A percentile compares a stretch with the other conserved stretches of the same genome.
Evolutionary conservation across 2,888 invertebrate species (phyloP).

Genomic region (Aleiodes alternator): DNA sequence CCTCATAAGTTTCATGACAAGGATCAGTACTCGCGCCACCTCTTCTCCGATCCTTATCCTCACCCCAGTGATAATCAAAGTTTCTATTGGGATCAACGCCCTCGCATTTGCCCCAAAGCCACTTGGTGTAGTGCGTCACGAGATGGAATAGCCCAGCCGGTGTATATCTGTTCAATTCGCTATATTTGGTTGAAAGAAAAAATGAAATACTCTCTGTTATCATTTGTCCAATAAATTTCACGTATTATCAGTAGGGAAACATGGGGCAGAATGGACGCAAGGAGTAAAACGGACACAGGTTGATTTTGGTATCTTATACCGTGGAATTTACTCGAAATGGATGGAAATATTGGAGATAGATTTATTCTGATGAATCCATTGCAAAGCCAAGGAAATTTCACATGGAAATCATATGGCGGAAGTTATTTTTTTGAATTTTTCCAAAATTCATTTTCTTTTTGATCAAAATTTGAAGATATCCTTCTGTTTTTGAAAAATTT

Average conservation of each 20-base stretch:
- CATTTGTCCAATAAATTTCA: neutral
- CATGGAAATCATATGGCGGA: too few relatives aligned
- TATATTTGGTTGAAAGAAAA: neutral
- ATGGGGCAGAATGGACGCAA: too few relatives aligned
- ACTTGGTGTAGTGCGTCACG: conserved; percentile 74
- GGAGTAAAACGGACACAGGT: too few relatives aligned
- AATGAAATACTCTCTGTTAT: neutral
- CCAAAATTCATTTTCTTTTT: too few relatives aligned
- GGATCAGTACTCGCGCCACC: conserved; percentile 82
- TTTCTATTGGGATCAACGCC: conserved; percentile 89
- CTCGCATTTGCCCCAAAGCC: conserved; percentile 80
- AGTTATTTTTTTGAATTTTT: too few relatives aligned
- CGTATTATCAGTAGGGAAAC: neutral
- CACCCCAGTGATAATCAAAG: conserved; percentile 86
- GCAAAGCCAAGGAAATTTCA: too few relatives aligned
- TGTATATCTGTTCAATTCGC: conserved; percentile 53
- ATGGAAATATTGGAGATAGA: too few relatives aligned
- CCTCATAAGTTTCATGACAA: conserved; percentile 86
- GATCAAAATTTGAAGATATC: too few relatives aligned
- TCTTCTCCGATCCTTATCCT: conserved; percentile 69
- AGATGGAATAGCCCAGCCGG: conserved; percentile 64
- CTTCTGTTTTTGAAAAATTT: too few relatives aligned
- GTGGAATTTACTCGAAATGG: too few relatives aligned
- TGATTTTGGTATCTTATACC: too few relatives aligned
- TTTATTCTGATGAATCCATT: too few relatives aligned